phyloP scores from a whole-genome alignment of 2,797 vertebrate genomes.

The Orientallactaga sibirica region DNA sequence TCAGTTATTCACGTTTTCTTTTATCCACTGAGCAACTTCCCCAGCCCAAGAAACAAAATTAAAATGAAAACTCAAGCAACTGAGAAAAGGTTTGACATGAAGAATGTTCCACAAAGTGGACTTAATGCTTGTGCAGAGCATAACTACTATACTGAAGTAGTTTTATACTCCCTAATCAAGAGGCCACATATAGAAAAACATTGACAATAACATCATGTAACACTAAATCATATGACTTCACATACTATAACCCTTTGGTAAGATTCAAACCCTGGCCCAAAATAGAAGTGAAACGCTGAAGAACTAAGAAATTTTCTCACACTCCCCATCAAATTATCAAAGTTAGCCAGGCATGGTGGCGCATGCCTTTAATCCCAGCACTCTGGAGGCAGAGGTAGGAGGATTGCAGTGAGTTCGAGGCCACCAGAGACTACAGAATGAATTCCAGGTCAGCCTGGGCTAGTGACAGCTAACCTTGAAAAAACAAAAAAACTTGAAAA shows the following conservation, averaged over 20 bases:
- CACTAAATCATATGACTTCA: neutral
- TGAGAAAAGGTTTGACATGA: neutral
- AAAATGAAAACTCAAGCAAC: neutral
- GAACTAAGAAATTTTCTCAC: constrained; percentile 41
- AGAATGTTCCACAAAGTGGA: neutral
- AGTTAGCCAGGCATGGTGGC: neutral
- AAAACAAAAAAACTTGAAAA: no score
- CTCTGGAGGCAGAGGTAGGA: no score
- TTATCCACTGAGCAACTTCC: no score
- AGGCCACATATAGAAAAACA: neutral
- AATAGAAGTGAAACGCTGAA: neutral
- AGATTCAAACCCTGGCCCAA: constrained; percentile 30
- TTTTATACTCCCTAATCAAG: neutral
- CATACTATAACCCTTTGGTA: neutral
- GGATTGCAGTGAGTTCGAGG: no score
- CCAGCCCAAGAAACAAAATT: neutral
- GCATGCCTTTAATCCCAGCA: no score
- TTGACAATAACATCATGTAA: neutral
- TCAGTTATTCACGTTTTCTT: no score
- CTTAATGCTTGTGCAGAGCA: neutral
- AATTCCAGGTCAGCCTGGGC: no score
- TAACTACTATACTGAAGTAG: neutral
- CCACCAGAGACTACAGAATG: no score
- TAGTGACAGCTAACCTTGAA: no score
- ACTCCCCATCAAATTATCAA: neutral